These are phyloP conservation scores for Ia io DNA, from an alignment of 2,113 vertebrate genomes.

Conservation along the genomic window DNA sequence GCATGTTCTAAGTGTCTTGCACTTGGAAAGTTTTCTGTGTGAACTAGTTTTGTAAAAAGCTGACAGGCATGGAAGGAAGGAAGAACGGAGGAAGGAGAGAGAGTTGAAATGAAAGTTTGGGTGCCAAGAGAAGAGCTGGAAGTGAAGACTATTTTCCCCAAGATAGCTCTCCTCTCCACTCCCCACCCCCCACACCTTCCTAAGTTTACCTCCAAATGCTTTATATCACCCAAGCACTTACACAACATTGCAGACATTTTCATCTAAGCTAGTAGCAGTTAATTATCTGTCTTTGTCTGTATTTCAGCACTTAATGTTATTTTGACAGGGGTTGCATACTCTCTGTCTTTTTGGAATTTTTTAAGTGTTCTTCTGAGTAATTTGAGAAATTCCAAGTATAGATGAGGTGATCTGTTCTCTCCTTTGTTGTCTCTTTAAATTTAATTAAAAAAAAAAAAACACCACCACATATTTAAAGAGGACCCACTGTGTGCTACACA, in stretches of 20 bases:
- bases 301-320: conserved; percentile 75
- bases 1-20: conserved; percentile 11
- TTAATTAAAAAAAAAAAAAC: neutral
- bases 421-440: conserved; percentile 23
- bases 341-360: conserved; percentile 77
- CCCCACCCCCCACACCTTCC: neutral
- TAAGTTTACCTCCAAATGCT: conserved; percentile 63
- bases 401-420: conserved; percentile 67
- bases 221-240: conserved; percentile 63
- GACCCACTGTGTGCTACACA: conserved; percentile 58
- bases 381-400: conserved; percentile 74
- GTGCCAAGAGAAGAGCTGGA: neutral
- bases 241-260: conserved; percentile 70
- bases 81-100: neutral
- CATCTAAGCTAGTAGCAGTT: conserved; percentile 58
- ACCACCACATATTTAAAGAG: conserved; percentile 32
- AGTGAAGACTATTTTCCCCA: neutral
- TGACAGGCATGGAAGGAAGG: neutral
- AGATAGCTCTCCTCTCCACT: neutral
- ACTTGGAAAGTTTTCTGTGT: neutral
- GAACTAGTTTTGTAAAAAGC: conserved; percentile 41
- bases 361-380: conserved; percentile 77
- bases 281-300: conserved; percentile 75
- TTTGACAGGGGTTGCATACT: conserved; percentile 72
- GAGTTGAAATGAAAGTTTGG: neutral